Evolutionary conservation across 1,140 invertebrate species (phyloP).

Genomic region (Drosophila obscura): DNA sequence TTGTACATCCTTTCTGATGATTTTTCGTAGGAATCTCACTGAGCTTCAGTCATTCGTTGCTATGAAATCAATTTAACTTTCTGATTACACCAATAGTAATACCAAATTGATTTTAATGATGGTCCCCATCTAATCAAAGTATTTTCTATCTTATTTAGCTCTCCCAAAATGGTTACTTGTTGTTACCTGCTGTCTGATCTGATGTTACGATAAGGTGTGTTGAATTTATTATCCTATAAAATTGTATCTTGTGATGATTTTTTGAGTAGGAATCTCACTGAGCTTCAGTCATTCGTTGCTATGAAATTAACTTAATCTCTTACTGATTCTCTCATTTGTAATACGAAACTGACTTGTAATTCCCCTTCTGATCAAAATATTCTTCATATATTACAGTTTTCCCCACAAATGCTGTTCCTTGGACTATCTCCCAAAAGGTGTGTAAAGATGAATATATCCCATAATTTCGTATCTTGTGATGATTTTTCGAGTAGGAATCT

Average conservation of each 20-base stretch:
- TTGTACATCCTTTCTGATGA: constrained; percentile 50
- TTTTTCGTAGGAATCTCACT: constrained; percentile 86
- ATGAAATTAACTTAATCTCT: constrained; percentile 71
- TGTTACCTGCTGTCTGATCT: neutral
- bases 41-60: constrained; percentile 83
- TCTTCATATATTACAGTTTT: constrained; percentile 32
- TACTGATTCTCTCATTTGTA: constrained; percentile 26
- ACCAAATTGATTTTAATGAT: neutral
- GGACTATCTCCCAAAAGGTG: constrained; percentile 26
- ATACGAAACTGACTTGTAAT: neutral
- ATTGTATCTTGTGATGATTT: constrained; percentile 53
- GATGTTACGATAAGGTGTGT: constrained; percentile 42
- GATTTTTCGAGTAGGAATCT: constrained; percentile 86
- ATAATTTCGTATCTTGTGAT: constrained; percentile 37
- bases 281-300: constrained; percentile 81
- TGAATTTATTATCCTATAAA: neutral
- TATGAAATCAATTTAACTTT: constrained; percentile 73
- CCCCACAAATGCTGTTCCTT: no score
- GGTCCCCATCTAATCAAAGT: constrained; percentile 12
- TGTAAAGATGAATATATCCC: constrained; percentile 24
- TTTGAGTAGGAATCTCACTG: constrained; percentile 87
- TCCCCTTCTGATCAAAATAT: constrained; percentile 20
- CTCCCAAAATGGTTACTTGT: neutral
- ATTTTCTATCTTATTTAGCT: constrained; percentile 35
- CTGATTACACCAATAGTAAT: constrained; percentile 26